These are phyloP conservation scores for Saguinus oedipus DNA, from an alignment of 2,797 vertebrate species.

Conservation along the genomic window DNA sequence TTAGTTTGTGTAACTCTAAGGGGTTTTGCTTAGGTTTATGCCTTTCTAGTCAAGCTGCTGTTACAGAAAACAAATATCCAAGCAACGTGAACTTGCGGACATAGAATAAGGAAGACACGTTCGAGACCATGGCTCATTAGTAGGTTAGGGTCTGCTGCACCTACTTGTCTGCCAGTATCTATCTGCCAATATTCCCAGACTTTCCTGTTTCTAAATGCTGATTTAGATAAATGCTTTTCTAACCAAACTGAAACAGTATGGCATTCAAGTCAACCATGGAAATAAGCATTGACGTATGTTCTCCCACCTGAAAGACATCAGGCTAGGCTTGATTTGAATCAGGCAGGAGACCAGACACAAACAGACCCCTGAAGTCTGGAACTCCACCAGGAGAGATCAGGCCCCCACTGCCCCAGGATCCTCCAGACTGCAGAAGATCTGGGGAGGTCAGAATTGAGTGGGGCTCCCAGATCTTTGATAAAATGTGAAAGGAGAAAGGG, in stretches of 20 bases:
- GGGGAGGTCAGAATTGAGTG: not conserved
- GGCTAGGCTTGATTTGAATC: conserved; percentile 41
- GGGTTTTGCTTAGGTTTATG: conserved; percentile 1
- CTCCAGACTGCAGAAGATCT: not conserved
- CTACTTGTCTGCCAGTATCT: conserved; percentile 59
- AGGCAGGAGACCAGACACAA: conserved; percentile 3
- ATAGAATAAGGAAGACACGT: conserved; percentile 56
- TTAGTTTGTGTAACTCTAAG: not conserved
- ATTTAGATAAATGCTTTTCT: conserved; percentile 77
- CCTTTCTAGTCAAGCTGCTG: conserved; percentile 7
- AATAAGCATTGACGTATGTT: conserved; percentile 39
- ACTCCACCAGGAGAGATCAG: not conserved
- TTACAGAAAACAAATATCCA: conserved; percentile 19
- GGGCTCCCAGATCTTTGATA: not conserved
- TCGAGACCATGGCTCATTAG: conserved; percentile 55
- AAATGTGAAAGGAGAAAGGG: not conserved
- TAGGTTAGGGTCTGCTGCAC: conserved; percentile 60
- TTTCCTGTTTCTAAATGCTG: conserved; percentile 64
- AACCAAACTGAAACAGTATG: conserved; percentile 66
- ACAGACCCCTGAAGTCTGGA: not conserved
- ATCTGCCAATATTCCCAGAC: conserved; percentile 65
- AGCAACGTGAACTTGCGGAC: not conserved
- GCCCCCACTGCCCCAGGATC: not conserved
- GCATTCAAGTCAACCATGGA: conserved; percentile 64
- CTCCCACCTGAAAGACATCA: conserved; percentile 38